These are phyloP conservation scores for Trachelus stipa DNA, from an alignment of 2,888 invertebrate species.

Conservation along the genomic window DNA sequence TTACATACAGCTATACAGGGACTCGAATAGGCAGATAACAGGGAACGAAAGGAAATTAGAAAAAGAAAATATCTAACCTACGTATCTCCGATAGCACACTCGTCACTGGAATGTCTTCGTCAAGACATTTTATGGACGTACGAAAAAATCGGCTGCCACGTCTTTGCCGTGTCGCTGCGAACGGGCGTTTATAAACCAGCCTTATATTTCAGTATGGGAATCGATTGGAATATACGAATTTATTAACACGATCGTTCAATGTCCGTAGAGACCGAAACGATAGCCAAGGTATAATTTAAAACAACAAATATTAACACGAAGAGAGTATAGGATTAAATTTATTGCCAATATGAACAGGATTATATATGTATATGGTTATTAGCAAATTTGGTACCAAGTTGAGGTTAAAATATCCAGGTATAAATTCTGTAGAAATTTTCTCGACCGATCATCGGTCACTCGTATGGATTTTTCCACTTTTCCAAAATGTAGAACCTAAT, in stretches of 20 bases:
- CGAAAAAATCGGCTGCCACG: fast-evolving
- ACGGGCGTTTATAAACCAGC: background rate
- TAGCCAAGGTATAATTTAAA: too few relatives aligned
- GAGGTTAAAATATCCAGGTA: background rate
- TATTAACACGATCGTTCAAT: too few relatives aligned
- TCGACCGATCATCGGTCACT: background rate
- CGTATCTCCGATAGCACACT: background rate
- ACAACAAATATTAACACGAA: too few relatives aligned
- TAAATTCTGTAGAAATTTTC: background rate
- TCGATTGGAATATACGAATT: too few relatives aligned
- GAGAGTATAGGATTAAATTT: background rate
- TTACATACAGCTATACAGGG: background rate
- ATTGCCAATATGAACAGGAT: background rate
- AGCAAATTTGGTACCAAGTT: background rate
- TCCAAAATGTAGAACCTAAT: background rate
- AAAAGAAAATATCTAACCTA: background rate
- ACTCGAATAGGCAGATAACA: background rate
- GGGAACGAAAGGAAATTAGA: background rate
- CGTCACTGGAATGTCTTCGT: background rate
- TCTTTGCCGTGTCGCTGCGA: too few relatives aligned
- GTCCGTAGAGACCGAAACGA: too few relatives aligned
- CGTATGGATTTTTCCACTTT: background rate
- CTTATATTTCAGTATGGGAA: too few relatives aligned
- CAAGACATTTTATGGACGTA: background rate
- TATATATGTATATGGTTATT: too few relatives aligned